These are phyloP conservation scores for Eidolon helvum DNA, from an alignment of 2,113 vertebrate genomes.

Conservation along the genomic window DNA sequence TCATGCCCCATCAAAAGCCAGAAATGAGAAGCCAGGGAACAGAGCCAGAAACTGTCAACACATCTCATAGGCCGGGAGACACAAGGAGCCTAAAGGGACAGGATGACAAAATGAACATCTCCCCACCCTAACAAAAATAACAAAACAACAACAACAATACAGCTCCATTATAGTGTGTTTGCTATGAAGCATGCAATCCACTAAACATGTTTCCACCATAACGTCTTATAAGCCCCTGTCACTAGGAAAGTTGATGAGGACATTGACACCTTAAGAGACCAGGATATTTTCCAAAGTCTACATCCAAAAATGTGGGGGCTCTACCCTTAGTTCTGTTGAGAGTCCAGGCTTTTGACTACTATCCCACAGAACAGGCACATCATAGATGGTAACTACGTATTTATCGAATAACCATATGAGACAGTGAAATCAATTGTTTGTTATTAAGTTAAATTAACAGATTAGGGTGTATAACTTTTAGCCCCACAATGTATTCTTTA, in stretches of 20 bases:
- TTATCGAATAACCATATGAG: background rate
- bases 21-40: slow-evolving; percentile 34
- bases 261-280: background rate
- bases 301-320: background rate
- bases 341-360: background rate
- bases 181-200: background rate
- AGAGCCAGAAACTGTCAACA: background rate
- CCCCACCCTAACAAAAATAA: background rate
- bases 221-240: background rate
- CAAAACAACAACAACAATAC: background rate
- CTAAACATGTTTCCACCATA: background rate
- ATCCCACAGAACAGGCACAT: background rate
- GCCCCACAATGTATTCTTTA: background rate
- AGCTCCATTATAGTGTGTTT: rapidly evolving
- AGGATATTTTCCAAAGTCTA: background rate
- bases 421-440: background rate
- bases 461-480: too few species aligned
- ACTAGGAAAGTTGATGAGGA: background rate
- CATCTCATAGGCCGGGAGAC: background rate
- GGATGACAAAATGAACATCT: background rate
- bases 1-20: slow-evolving; percentile 38
- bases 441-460: background rate
- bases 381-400: background rate
- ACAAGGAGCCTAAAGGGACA: background rate
- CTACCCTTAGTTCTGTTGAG: background rate